Conservation (phyloP, 2,113 vertebrate species). For the Grallaria varia region DNA sequence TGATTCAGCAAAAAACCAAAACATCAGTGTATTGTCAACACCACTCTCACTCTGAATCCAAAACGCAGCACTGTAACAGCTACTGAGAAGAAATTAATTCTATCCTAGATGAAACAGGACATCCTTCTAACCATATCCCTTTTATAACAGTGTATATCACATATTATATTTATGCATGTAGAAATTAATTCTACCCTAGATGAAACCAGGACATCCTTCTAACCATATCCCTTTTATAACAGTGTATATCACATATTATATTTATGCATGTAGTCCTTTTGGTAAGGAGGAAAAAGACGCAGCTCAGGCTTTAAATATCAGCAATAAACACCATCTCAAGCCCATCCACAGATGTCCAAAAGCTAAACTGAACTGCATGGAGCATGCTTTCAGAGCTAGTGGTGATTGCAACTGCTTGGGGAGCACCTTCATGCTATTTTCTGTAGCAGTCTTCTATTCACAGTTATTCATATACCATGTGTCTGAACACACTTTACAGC, state of each 20-base stretch:
- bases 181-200: neutral
- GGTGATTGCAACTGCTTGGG: neutral
- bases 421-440: neutral
- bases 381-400: neutral
- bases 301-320: neutral
- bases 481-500: neutral
- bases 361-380: neutral
- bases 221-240: neutral
- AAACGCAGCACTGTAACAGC: neutral
- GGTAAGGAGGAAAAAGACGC: rapidly evolving
- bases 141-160: neutral
- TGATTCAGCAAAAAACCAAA: neutral
- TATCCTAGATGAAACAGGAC: neutral
- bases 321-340: neutral
- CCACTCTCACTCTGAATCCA: neutral
- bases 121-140: neutral
- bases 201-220: neutral
- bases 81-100: neutral
- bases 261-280: neutral
- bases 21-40: neutral
- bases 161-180: neutral
- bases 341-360: neutral
- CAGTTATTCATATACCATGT: neutral
- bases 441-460: neutral
- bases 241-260: rapidly evolving